Evolutionary conservation across 2,797 vertebrate genomes (phyloP).

Genomic region (Eulemur coronatus): DNA sequence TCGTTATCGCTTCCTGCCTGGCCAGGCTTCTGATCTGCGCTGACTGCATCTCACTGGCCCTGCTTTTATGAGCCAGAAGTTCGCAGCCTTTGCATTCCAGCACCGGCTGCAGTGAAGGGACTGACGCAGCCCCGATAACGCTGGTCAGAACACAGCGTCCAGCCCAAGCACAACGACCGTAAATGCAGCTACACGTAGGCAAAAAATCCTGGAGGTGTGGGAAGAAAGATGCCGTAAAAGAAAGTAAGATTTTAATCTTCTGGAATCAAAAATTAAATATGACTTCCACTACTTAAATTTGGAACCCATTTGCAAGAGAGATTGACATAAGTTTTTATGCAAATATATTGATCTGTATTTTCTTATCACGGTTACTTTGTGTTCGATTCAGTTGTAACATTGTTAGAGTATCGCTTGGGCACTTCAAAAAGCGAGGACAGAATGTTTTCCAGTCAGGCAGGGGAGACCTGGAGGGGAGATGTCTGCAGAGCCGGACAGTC

Average conservation of each 20-base stretch:
- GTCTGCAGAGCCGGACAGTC: rapidly evolving
- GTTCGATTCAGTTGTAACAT: background rate
- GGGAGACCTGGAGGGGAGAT: background rate
- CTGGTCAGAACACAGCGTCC: constrained; percentile 9
- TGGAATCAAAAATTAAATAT: background rate
- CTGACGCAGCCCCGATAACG: rapidly evolving
- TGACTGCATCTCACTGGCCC: background rate
- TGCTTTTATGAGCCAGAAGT: background rate
- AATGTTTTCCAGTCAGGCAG: too few relatives aligned
- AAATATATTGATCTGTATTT: too few relatives aligned
- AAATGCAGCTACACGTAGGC: background rate
- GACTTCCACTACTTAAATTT: background rate
- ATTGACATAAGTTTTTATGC: rapidly evolving
- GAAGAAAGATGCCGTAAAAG: background rate
- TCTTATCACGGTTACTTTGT: background rate
- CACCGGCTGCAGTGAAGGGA: constrained; percentile 12
- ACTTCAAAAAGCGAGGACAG: background rate
- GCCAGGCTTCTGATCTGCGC: background rate
- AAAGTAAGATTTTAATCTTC: background rate
- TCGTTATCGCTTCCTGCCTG: constrained; percentile 60
- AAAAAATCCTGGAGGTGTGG: background rate
- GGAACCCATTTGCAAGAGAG: background rate
- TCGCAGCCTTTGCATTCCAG: constrained; percentile 8
- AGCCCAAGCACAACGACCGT: background rate
- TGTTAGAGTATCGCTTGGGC: background rate